phyloP scores from a whole-genome alignment of 2,888 invertebrate genomes.

The Mythimna albipuncta region DNA sequence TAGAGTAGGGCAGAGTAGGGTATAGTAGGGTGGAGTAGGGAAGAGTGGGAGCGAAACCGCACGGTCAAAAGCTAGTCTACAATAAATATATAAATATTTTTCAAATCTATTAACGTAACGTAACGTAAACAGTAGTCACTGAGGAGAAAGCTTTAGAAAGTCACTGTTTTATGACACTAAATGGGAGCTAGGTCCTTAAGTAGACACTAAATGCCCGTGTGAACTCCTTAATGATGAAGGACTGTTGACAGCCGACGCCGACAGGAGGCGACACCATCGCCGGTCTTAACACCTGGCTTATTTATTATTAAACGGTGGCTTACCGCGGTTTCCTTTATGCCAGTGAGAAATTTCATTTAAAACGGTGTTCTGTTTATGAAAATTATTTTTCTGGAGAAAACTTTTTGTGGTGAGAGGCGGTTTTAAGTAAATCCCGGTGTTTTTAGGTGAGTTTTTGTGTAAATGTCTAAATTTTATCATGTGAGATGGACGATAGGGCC shows the following conservation, averaged over 20 bases:
- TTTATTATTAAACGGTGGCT: conserved; percentile 61
- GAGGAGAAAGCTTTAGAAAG: no score
- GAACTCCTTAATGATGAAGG: conserved; percentile 31
- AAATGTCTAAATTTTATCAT: neutral
- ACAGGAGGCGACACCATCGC: conserved; percentile 38
- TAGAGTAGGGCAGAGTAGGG: no score
- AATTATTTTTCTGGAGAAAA: conserved; percentile 18
- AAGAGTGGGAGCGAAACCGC: no score
- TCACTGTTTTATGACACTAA: no score
- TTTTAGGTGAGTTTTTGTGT: neutral
- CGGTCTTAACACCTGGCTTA: conserved; percentile 47
- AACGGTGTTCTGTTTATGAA: conserved; percentile 32
- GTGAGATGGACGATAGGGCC: no score
- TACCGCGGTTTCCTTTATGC: conserved; percentile 44
- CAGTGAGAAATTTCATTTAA: conserved; percentile 52
- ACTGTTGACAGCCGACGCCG: conserved; percentile 26
- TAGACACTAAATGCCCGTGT: conserved; percentile 13
- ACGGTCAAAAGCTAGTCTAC: no score
- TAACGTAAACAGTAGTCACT: no score
- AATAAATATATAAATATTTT: no score
- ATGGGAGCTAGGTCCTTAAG: neutral
- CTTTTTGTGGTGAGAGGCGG: conserved; percentile 19
- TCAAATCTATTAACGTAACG: no score
- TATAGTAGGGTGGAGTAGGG: no score
- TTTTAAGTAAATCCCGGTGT: neutral